Evolutionary conservation across 2,888 invertebrate genomes (phyloP).

Genomic region (Antheraea assamensis): DNA sequence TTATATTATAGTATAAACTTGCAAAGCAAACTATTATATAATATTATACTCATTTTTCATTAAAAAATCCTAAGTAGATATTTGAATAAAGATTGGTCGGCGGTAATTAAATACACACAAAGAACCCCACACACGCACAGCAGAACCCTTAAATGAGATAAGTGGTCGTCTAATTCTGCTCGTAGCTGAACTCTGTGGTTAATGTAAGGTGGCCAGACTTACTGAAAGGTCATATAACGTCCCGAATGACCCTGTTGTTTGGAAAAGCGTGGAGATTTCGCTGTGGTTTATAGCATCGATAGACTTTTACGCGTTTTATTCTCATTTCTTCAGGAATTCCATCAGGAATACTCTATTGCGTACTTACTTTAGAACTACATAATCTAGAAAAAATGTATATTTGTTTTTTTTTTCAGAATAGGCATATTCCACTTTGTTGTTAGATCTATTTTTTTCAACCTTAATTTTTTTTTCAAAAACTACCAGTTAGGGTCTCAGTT

Average conservation of each 20-base stretch:
- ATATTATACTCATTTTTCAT: neutral
- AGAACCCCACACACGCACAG: too few species aligned
- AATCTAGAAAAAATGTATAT: too few species aligned
- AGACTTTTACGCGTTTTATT: constrained; percentile 49
- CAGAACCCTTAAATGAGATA: constrained; percentile 2
- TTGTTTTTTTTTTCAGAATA: too few species aligned
- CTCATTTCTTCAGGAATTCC: constrained; percentile 49
- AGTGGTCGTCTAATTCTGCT: constrained; percentile 5
- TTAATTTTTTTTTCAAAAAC: too few species aligned
- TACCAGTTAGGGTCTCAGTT: too few species aligned
- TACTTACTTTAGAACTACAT: neutral
- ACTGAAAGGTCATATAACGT: neutral
- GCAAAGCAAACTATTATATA: neutral
- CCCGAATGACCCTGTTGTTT: neutral
- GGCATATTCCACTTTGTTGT: too few species aligned
- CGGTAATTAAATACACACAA: neutral
- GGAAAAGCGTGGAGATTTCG: neutral
- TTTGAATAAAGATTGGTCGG: neutral
- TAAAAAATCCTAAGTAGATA: neutral
- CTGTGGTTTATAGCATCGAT: constrained; percentile 1
- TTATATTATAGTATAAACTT: too few species aligned
- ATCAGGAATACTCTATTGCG: constrained; percentile 39
- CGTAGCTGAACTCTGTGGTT: neutral
- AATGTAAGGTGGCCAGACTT: neutral
- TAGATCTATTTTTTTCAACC: too few species aligned